These are phyloP conservation scores for Neogobius melanostomus DNA, from an alignment of 2,113 vertebrate genomes.

Conservation along the genomic window DNA sequence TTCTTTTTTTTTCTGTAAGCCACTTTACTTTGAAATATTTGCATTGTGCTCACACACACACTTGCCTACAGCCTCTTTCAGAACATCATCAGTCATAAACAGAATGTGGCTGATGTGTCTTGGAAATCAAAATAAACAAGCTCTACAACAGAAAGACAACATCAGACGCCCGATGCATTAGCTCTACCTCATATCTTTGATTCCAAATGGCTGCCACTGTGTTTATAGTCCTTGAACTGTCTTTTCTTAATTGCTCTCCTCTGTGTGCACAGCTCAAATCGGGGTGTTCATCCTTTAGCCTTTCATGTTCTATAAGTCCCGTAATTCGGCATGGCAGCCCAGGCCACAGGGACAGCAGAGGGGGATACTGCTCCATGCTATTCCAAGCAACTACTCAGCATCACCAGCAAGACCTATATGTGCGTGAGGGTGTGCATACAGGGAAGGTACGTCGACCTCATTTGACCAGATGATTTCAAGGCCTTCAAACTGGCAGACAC, in stretches of 20 bases:
- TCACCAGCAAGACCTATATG: conserved; percentile 20
- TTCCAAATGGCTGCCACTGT: conserved; percentile 28
- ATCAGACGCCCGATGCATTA: neutral
- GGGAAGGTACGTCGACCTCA: conserved; percentile 31
- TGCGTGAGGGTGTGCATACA: neutral
- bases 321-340: conserved; percentile 59
- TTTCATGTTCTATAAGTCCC: conserved; percentile 61
- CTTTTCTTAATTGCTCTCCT: conserved; percentile 44
- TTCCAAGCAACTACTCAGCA: conserved; percentile 59
- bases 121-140: neutral
- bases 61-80: too few species aligned
- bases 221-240: conserved; percentile 33
- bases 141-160: neutral
- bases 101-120: too few species aligned
- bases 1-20: too few species aligned
- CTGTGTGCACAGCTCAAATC: conserved; percentile 53
- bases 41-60: too few species aligned
- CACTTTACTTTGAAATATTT: too few species aligned
- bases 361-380: conserved; percentile 44
- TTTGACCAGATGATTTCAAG: conserved; percentile 43
- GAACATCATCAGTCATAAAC: too few species aligned
- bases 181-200: conserved; percentile 22
- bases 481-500: conserved; percentile 40
- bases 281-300: conserved; percentile 50
- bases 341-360: conserved; percentile 48